Conservation (phyloP, 2,797 vertebrate species). For the Halcyon badia region DNA sequence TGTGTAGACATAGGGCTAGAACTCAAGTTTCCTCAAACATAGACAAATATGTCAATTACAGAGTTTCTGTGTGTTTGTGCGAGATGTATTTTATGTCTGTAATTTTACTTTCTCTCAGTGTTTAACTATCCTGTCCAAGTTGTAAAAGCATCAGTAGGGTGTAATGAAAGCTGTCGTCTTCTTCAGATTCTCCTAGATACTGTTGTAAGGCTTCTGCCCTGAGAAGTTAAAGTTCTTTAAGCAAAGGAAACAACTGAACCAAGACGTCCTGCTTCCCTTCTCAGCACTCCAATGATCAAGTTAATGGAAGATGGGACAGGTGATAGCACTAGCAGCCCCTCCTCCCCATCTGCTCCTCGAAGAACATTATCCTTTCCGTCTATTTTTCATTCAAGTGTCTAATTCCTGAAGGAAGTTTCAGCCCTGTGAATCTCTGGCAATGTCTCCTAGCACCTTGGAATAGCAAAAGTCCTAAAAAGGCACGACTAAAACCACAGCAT, state of each 20-base stretch:
- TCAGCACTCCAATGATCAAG: not conserved
- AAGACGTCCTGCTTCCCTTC: not conserved
- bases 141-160: not conserved
- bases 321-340: not conserved
- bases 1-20: not conserved
- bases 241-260: not conserved
- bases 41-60: not conserved
- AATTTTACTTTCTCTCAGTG: not conserved
- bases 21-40: not conserved
- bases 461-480: not conserved
- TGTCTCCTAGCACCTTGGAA: not conserved
- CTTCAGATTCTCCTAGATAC: not conserved
- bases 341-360: not conserved
- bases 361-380: not conserved
- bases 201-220: not conserved
- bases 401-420: not conserved
- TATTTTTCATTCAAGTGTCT: not conserved
- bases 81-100: not conserved
- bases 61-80: not conserved
- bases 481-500: not conserved
- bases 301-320: not conserved
- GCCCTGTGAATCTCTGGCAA: not conserved
- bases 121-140: not conserved
- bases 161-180: not conserved
- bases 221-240: not conserved